Base-by-base conservation (phyloP, 2,797 vertebrate genomes). In the Rhynchotus rufescens region DNA sequence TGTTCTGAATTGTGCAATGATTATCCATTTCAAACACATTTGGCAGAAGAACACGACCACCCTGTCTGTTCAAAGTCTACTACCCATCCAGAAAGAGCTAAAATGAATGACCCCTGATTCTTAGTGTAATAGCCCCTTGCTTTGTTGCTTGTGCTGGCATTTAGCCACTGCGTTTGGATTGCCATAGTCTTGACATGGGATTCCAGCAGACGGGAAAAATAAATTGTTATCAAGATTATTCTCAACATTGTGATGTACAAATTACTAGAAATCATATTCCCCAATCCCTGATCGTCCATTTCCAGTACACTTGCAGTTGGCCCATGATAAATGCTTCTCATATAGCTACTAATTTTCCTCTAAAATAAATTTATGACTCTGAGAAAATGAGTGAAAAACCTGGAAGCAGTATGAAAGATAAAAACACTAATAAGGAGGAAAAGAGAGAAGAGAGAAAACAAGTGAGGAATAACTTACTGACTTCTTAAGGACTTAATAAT, bases 1-100 rank as follows among this genome's bases (percentile, higher is more conserved):
- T 68, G 36, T 51, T 59, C 59, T 44, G 68, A 65, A 80, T 56
- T 80, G 80, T 84, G 61, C 61, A 77, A 72, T 0, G 4, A 54
- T 82, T 80, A 89, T 92, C 69, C 77, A 54, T 80, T 90, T 85
- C 88, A 84, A 92, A 68, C 51, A 66, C 21, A 72, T 91, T 32
- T 95, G 96, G 96, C 92, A 91, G 34, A 86, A 76, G 73, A 93
- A 83, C 51, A 88, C 89, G 91, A 88, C 91, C 62, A 83, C 81
- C 45, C 47, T 80, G 30, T 15, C 76, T 85, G 69, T 69, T 86
- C 75, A 52, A 94, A 91, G 51, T 57, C 88, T 90, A 59, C 54
- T 47, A 5, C 38, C 19, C 52, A n/a, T 91, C 32, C 88, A 89
- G 80, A 86, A 84, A 88, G 20, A 64, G 45, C 61, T 47, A 62